Conservation (phyloP, 2,797 vertebrate species). For the Merluccius polli region DNA sequence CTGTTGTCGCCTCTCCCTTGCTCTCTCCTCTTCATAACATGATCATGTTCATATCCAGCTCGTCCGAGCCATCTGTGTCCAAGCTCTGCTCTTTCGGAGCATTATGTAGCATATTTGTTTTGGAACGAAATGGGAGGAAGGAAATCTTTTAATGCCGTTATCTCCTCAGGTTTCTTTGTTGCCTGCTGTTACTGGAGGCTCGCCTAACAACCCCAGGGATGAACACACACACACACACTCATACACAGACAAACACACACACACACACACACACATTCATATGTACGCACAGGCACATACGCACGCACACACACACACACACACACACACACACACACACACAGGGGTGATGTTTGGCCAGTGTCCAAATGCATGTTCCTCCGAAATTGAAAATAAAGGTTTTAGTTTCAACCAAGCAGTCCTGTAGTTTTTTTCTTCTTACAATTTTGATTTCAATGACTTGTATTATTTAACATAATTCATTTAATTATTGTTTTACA, state of each 20-base stretch:
- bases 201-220: slow-evolving; percentile 25
- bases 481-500: background rate
- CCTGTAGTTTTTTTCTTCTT: slow-evolving; percentile 18
- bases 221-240: slow-evolving; percentile 15
- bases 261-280: slow-evolving; percentile 5
- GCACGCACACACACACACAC: slow-evolving; percentile 7
- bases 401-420: slow-evolving; percentile 47
- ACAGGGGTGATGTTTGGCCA: slow-evolving; percentile 28
- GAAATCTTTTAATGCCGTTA: slow-evolving; percentile 32
- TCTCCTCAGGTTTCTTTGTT: slow-evolving; percentile 37
- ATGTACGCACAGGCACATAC: background rate
- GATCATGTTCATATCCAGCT: background rate
- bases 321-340: background rate
- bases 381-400: slow-evolving; percentile 35
- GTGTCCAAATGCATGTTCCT: slow-evolving; percentile 36
- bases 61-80: slow-evolving; percentile 3
- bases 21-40: background rate
- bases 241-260: slow-evolving; percentile 4
- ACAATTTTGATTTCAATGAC: background rate
- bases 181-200: slow-evolving; percentile 28
- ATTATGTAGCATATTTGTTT: slow-evolving; percentile 34
- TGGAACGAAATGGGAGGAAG: slow-evolving; percentile 20
- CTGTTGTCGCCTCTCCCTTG: background rate
- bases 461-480: background rate
- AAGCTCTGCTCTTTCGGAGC: background rate